Evolutionary conservation across 2,888 invertebrate genomes (phyloP).

Genomic region (Phyllotreta cruciferae): DNA sequence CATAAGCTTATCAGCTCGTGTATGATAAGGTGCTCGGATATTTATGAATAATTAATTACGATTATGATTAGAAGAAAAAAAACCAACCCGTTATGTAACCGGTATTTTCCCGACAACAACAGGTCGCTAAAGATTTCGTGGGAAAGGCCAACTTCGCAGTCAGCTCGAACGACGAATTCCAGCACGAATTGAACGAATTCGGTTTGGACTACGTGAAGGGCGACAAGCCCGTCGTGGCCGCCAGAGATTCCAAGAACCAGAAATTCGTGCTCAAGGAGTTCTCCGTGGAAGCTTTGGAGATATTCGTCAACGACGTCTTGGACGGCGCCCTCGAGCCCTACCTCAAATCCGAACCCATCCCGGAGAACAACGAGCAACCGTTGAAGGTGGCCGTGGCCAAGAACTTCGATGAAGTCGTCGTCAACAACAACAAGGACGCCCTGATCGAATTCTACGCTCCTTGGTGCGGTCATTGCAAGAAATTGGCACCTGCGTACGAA

Average conservation of each 20-base stretch:
- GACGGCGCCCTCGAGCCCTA: constrained; percentile 87
- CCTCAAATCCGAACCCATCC: constrained; percentile 93
- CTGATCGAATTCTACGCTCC: constrained; percentile 99
- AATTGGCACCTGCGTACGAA: constrained; percentile 90
- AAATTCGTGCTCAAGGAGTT: constrained; percentile 93
- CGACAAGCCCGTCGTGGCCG: constrained; percentile 90
- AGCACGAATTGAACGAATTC: constrained; percentile 92
- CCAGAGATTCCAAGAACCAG: constrained; percentile 80
- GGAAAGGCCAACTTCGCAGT: constrained; percentile 85
- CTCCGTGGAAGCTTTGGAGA: constrained; percentile 82
- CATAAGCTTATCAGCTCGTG: too few relatives aligned
- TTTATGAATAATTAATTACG: too few relatives aligned
- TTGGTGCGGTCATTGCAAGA: constrained; percentile 99
- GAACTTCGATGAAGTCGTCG: constrained; percentile 95
- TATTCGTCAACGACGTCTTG: constrained; percentile 84
- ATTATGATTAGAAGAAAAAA: too few relatives aligned
- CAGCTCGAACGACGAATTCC: constrained; percentile 92
- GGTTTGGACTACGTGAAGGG: constrained; percentile 86
- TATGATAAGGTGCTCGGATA: too few relatives aligned
- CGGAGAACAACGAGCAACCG: constrained; percentile 81
- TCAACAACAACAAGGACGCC: constrained; percentile 89
- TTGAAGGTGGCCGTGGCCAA: constrained; percentile 93
- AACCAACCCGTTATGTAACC: too few relatives aligned
- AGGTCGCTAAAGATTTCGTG: constrained; percentile 66
- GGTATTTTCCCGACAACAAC: too few relatives aligned